Conservation (phyloP, 35 echinoderm and acorn worm genomes). For the Holothuria glaberrima region DNA sequence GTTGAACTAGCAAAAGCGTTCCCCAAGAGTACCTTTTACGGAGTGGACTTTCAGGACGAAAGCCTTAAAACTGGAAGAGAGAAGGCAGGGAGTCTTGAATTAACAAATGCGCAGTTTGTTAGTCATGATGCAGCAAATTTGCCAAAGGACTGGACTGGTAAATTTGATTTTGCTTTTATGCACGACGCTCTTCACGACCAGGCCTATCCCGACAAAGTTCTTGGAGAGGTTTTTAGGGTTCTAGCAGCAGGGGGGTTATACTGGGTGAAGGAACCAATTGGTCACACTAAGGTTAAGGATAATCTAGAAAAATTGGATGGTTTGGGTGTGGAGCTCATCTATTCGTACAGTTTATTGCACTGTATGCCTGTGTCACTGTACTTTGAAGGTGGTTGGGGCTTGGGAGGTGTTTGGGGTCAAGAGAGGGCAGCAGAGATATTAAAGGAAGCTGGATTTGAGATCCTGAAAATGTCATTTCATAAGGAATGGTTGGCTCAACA, state of each 20-base stretch:
- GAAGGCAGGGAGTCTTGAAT: slow-evolving; percentile 11
- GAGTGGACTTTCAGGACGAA: slow-evolving; percentile 64
- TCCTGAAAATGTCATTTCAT: neutral
- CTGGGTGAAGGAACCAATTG: slow-evolving; percentile 57
- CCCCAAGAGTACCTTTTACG: slow-evolving; percentile 71
- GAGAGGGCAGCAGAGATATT: slow-evolving; percentile 68
- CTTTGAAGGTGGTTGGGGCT: slow-evolving; percentile 59
- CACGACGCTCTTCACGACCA: slow-evolving; percentile 81
- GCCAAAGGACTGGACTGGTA: slow-evolving; percentile 68
- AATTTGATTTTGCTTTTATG: slow-evolving; percentile 76
- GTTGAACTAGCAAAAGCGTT: slow-evolving; percentile 62
- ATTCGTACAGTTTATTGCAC: slow-evolving; percentile 73
- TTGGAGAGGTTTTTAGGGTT: slow-evolving; percentile 70
- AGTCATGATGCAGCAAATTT: slow-evolving; percentile 64
- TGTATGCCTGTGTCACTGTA: slow-evolving; percentile 80
- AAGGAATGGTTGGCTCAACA: neutral
- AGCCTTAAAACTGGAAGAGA: slow-evolving; percentile 48
- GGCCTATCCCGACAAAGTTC: slow-evolving; percentile 62
- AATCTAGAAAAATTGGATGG: slow-evolving; percentile 46
- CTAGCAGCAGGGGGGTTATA: slow-evolving; percentile 61
- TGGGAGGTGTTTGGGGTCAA: slow-evolving; percentile 82
- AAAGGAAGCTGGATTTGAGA: slow-evolving; percentile 56
- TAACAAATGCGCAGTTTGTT: slow-evolving; percentile 68
- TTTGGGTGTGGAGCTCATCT: neutral
- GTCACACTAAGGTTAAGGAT: slow-evolving; percentile 51